Conservation (phyloP, 1,140 invertebrate species). For the Bacillus rossius region DNA sequence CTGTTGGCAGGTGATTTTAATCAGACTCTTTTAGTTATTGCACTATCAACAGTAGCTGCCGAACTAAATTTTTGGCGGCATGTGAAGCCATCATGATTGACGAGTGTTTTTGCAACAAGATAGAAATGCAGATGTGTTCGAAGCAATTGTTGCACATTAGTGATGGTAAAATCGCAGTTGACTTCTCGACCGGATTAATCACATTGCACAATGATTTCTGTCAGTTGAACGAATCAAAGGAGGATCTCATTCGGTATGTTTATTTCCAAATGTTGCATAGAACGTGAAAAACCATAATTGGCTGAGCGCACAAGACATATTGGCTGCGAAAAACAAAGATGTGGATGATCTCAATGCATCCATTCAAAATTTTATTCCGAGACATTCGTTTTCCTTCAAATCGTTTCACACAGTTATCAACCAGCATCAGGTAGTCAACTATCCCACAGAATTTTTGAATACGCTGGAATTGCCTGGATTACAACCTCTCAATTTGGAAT, state of each 20-base stretch:
- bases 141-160: slow-evolving; percentile 25
- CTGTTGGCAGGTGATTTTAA: slow-evolving; percentile 41
- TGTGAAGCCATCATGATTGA: slow-evolving; percentile 20
- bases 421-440: slow-evolving; percentile 26
- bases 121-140: slow-evolving; percentile 21
- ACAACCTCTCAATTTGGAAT: slow-evolving; percentile 18
- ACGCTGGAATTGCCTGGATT: slow-evolving; percentile 22
- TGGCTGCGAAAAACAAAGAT: slow-evolving; percentile 26
- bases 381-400: slow-evolving; percentile 6
- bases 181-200: slow-evolving; percentile 8
- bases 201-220: slow-evolving; percentile 21
- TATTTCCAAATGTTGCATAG: not conserved
- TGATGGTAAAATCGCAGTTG: slow-evolving; percentile 18
- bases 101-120: slow-evolving; percentile 20
- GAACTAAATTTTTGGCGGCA: slow-evolving; percentile 34
- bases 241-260: slow-evolving; percentile 32
- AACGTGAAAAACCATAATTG: slow-evolving; percentile 29
- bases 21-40: slow-evolving; percentile 42
- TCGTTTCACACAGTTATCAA: slow-evolving; percentile 28
- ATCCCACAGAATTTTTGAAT: slow-evolving; percentile 28
- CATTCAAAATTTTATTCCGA: not conserved
- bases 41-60: slow-evolving; percentile 28
- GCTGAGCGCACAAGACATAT: not conserved
- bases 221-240: slow-evolving; percentile 27
- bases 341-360: slow-evolving; percentile 19